Conservation (phyloP, 2,888 invertebrate genomes). For the Chrysopilus asiliformis region DNA sequence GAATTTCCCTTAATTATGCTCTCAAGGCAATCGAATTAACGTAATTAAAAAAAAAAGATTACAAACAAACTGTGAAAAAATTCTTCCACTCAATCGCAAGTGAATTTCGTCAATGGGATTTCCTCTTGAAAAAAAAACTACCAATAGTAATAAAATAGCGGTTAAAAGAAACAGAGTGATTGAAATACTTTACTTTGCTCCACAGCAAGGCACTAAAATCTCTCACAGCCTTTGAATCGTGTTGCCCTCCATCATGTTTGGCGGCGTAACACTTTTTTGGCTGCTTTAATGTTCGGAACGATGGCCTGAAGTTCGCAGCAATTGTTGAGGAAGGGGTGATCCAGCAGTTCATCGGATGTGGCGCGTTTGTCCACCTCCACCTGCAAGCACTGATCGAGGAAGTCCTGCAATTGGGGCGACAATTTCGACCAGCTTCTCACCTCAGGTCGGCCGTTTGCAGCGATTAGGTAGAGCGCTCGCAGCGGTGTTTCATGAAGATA, state of each 20-base stretch:
- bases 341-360: constrained; percentile 74
- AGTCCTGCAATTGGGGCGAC: constrained; percentile 63
- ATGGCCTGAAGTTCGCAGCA: constrained; percentile 70
- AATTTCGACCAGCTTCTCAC: constrained; percentile 71
- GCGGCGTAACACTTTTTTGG: constrained; percentile 59
- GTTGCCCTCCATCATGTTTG: constrained; percentile 27
- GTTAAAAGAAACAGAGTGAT: too few species aligned
- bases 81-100: too few species aligned
- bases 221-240: constrained; percentile 6
- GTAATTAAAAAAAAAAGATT: too few species aligned
- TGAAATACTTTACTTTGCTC: too few species aligned
- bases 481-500: constrained; percentile 91
- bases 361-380: constrained; percentile 81
- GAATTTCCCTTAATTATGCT: too few species aligned
- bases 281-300: constrained; percentile 81
- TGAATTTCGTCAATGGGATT: too few species aligned
- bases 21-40: too few species aligned
- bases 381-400: constrained; percentile 78
- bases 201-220: constrained; percentile 9
- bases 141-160: too few species aligned
- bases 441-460: constrained; percentile 86
- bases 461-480: constrained; percentile 85
- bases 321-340: constrained; percentile 79
- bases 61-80: too few species aligned
- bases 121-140: too few species aligned